Evolutionary conservation across 2,888 invertebrate species (phyloP).

Genomic region (Cephalotes varians): DNA sequence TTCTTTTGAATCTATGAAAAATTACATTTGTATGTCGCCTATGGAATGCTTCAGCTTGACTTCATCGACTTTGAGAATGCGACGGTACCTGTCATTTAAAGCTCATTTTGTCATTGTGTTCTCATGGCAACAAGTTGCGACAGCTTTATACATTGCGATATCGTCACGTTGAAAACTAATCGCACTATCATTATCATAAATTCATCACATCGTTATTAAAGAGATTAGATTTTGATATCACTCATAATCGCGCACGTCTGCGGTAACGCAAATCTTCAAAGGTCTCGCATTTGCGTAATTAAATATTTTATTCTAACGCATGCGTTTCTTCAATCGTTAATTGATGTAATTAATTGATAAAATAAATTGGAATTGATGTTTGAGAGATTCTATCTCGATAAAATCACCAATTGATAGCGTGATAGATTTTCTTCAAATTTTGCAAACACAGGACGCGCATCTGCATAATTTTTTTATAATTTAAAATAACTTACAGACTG

Average conservation of each 20-base stretch:
- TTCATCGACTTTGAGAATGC: background rate
- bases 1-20: background rate
- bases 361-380: background rate
- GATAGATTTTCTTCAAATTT: background rate
- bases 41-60: background rate
- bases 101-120: slow-evolving; percentile 23
- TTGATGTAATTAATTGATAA: background rate
- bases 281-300: slow-evolving; percentile 1
- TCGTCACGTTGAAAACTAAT: slow-evolving; percentile 6
- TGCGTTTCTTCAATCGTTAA: background rate
- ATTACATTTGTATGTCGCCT: background rate
- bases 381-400: too few species aligned
- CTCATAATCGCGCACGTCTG: background rate
- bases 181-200: background rate
- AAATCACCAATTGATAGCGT: background rate
- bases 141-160: background rate
- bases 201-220: background rate
- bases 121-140: background rate
- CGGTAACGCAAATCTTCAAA: background rate
- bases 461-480: background rate
- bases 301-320: background rate
- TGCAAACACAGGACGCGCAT: background rate
- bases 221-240: background rate
- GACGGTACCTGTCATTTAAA: background rate
- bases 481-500: background rate